Percentiles rank a stretch among this genome's conserved stretches.
phyloP scores from a whole-genome alignment of 2,113 vertebrate species.

The Hiodon alosoides region DNA sequence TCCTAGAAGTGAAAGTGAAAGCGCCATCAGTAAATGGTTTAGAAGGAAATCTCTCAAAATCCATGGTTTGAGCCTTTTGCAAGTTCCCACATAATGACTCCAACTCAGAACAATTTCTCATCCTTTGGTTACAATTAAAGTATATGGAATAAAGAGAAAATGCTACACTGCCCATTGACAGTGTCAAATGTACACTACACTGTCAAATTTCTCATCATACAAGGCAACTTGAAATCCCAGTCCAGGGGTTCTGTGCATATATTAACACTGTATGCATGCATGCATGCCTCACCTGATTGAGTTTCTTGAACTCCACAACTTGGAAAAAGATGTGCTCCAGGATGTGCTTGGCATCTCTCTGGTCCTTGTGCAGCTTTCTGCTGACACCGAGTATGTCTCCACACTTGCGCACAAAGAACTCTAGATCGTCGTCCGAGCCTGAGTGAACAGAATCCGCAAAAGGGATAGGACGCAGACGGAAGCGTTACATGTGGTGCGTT shows the following conservation, averaged over 20 bases:
- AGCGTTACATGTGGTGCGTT: too few species aligned
- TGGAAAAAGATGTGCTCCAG: conserved; percentile 93
- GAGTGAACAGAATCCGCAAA: neutral
- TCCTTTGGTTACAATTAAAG: too few species aligned
- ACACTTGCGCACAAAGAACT: conserved; percentile 89
- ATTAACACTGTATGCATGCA: neutral
- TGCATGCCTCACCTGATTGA: conserved; percentile 77
- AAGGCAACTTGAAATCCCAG: neutral
- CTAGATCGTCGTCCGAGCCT: conserved; percentile 93
- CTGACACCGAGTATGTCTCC: conserved; percentile 88
- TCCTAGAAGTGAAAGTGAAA: conserved; percentile 57
- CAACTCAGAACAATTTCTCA: too few species aligned
- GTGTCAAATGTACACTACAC: too few species aligned
- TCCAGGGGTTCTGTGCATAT: neutral
- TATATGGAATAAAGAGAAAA: too few species aligned
- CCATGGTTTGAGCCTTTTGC: too few species aligned
- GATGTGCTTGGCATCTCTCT: conserved; percentile 83
- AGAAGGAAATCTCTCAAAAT: neutral
- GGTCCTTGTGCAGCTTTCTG: conserved; percentile 79
- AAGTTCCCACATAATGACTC: too few species aligned
- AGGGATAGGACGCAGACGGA: neutral
- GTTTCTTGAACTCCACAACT: conserved; percentile 95
- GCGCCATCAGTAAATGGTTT: neutral
- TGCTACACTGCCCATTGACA: too few species aligned
- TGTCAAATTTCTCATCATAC: too few species aligned